Base-by-base conservation (phyloP, 1,140 invertebrate species). In the Rhizoglyphus robini region DNA sequence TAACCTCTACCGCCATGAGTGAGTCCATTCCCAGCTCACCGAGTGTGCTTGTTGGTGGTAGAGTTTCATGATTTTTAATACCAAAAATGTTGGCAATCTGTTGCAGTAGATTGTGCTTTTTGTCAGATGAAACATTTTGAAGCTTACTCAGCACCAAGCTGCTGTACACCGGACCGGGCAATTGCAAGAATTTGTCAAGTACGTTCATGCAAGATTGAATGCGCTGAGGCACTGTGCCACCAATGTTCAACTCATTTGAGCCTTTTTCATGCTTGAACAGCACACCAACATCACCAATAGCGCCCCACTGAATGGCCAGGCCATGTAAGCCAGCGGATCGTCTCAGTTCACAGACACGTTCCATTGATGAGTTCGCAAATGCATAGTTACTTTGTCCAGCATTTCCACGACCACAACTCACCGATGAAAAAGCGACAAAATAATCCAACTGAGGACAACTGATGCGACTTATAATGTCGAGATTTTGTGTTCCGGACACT, bases 1-100 rank as follows among this genome's bases (percentile, higher is more conserved):
- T 96, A 66, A 98, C 92, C 79, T 98, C 95, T 0, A 95, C 90
- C 62, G 90, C 91, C 94, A 98, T 97, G 34, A 99, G 77, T 0
- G 92, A 96, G 73, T 98, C 95, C 83, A 98, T 90, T 51, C 95
- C 94, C 5, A 98, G 80, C 74, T 98, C 94, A 15, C 87, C 87
- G 4, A 99, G 77, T 25, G 83, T 87, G 0, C 84, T 81, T 5
- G 82, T 81, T 34, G 82, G 76, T 58, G 86, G 85, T 2, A 96
- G 79, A 54, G 83, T 85, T 63, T 82, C 84, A 0, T 83, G 73
- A 71, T 96, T 88, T 72, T 96, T 91, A 61, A 95, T 78, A 61
- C 89, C 90, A 23, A 94, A 76, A 67, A 94, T 89, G 72, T 93
- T 90, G 5, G 84, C 87, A 38, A 93, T 81, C 32, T 85, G 83